These are phyloP conservation scores for Dendrolimus punctatus DNA, from an alignment of 1,140 invertebrate genomes.

Conservation along the genomic window DNA sequence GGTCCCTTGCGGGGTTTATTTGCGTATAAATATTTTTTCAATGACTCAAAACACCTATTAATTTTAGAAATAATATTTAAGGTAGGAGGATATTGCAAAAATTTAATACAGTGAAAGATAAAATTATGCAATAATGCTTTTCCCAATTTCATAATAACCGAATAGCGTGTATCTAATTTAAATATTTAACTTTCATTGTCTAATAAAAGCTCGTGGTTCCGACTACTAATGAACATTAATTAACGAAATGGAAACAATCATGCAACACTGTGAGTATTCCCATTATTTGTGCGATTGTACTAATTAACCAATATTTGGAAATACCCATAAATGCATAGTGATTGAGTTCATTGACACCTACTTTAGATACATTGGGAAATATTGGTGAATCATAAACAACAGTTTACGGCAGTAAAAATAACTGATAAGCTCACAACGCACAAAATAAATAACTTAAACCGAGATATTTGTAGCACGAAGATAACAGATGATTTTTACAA, in stretches of 20 bases:
- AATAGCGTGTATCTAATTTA: slow-evolving; percentile 12
- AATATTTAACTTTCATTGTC: slow-evolving; percentile 16
- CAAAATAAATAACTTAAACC: too few relatives aligned
- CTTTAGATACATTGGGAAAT: not conserved
- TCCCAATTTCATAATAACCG: not conserved
- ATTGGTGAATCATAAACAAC: too few relatives aligned
- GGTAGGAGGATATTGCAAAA: too few relatives aligned
- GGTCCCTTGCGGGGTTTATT: too few relatives aligned
- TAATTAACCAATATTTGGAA: slow-evolving; percentile 17
- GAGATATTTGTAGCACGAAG: too few relatives aligned
- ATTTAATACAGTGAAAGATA: too few relatives aligned
- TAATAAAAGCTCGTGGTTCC: slow-evolving; percentile 12
- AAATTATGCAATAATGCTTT: not conserved
- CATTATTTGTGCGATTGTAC: slow-evolving; percentile 7
- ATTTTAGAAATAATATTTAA: too few relatives aligned
- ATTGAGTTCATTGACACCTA: not conserved
- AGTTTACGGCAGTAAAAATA: too few relatives aligned
- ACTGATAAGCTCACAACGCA: too few relatives aligned
- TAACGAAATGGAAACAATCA: slow-evolving; percentile 17
- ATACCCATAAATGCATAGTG: not conserved
- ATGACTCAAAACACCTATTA: too few relatives aligned
- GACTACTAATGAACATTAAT: slow-evolving; percentile 19
- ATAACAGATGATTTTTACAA: too few relatives aligned
- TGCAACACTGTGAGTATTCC: slow-evolving; percentile 11
- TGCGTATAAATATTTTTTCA: too few relatives aligned